A percentile compares a stretch with the other conserved stretches of the same genome.
These are phyloP conservation scores for Xenops minutus DNA, from an alignment of 2,797 vertebrate species.

Conservation along the genomic window DNA sequence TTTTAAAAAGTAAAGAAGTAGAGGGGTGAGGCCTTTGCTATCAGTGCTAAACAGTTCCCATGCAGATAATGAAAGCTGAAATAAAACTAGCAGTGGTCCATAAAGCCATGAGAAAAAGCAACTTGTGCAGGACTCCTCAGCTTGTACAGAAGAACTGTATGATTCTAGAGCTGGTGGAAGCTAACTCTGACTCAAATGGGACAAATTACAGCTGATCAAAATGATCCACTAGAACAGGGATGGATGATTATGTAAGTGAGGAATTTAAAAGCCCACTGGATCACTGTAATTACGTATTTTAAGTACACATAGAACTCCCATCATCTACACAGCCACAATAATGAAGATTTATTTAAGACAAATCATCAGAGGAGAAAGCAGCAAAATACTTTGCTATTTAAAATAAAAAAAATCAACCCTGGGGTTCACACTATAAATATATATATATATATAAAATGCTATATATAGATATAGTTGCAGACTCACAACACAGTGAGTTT, in stretches of 20 bases:
- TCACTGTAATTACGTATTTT: not conserved
- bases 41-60: not conserved
- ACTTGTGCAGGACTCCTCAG: not conserved
- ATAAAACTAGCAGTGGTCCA: not conserved
- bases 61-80: not conserved
- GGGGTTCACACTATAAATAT: not conserved
- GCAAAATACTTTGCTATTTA: not conserved
- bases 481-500: not conserved
- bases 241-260: not conserved
- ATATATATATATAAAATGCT: not conserved
- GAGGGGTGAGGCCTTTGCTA: not conserved
- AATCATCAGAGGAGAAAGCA: not conserved
- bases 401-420: not conserved
- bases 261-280: not conserved
- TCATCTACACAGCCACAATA: not conserved
- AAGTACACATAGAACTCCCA: not conserved
- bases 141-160: not conserved
- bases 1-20: not conserved
- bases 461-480: not conserved
- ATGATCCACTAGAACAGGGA: not conserved
- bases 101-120: not conserved
- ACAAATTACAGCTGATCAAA: constrained; percentile 38
- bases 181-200: constrained; percentile 14
- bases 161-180: not conserved
- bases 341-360: not conserved